Base-by-base conservation (phyloP, 2,888 invertebrate genomes). In the Fragum whitleyi region DNA sequence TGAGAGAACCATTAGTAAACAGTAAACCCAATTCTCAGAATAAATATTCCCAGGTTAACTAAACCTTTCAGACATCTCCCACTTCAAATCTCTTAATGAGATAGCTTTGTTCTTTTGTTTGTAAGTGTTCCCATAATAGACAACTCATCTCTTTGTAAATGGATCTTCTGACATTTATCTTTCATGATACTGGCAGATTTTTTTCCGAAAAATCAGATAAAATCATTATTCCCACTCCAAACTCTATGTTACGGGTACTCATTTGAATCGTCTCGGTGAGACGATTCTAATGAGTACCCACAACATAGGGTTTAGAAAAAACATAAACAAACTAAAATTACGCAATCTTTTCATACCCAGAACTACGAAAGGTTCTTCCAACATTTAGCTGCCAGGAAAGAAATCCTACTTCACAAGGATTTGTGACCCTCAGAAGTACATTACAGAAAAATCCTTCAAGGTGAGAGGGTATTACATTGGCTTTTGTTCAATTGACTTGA, bases 141-240 rank as follows among this genome's bases (percentile, higher is more conserved):
- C 57, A 57, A 19, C 57, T 21, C 23, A 57, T 57, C 57, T 23
- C 23, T 57, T 57, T 26, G 23, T 57, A 57, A 57, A 57, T 57
- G 57, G 57, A 57, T 57, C 57, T n/a, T 57, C 57, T 21, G 57
- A 57, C 23, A 14, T 57, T 57, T 26, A 57, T 57, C 57, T 21
- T 51, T 14, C 21, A 36, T 6, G 32, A 36, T 36, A 36, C 9
- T 6, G 32, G 32, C 32, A 36, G 32, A 36, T 9, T 6, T 36
- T 36, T 6, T 6, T 36, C 9, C 9, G 32, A 36, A 36, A 36
- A 36, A 36, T 36, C 3, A 36, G 32, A 36, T 39, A 47, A 47
- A 47, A 19, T 47, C n/a, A 14, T 47, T 47, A 9, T 9, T 47
- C 5, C 47, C 14, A 14, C 14, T 47, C 14, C 47, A 47, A 47